Base-by-base conservation (phyloP, 2,113 vertebrate genomes). In the Kryptolebias marmoratus region DNA sequence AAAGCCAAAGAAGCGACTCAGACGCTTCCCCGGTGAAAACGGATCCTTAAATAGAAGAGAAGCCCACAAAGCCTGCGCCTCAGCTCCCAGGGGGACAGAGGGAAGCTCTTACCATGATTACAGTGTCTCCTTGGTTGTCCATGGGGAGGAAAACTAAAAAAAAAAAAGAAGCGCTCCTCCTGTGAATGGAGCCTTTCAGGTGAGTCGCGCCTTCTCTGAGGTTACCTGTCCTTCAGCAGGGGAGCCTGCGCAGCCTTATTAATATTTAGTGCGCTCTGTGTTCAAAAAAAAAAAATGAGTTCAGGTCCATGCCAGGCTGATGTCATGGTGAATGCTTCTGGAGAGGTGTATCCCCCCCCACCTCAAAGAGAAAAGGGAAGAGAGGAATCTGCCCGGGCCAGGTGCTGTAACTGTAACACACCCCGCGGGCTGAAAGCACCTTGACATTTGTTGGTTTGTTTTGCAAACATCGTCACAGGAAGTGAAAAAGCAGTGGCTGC, bases 101-200 rank as follows among this genome's bases (percentile, higher is more conserved):
- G 79, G 4, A 73, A 72, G 36, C n/a, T 68, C 91, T 90, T 90
- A 92, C 91, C 91, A 92, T 92, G 79, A 63, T 80, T 36, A 47
- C 36, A 59, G 68, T 4, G 69, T 48, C 56, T 52, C 36, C 80
- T 64, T 18, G 2, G 49, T 27, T 13, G 58, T 74, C 73, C 60
- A 42, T n/a, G 39, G 47, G 68, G 71, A 57, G 44, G 22, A 22
- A 22, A 22, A 22, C 22, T 22, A 22, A 22, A 22, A 22, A 60
- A 42, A 42, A 61, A 13, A 39, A 81, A 62, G 64, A 56, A 18
- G 65, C 64, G 69, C 18, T 59, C 62, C 47, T 64, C 18, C 1
- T 1, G 39, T 48, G 57, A 81, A 55, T 42, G 71, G 58, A 71
- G 55, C 48, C 60, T 18, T 58, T 59, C 45, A 42, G 18, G 27